Conservation (phyloP, 2,888 invertebrate species). For the Bhutanitis thaidina region DNA sequence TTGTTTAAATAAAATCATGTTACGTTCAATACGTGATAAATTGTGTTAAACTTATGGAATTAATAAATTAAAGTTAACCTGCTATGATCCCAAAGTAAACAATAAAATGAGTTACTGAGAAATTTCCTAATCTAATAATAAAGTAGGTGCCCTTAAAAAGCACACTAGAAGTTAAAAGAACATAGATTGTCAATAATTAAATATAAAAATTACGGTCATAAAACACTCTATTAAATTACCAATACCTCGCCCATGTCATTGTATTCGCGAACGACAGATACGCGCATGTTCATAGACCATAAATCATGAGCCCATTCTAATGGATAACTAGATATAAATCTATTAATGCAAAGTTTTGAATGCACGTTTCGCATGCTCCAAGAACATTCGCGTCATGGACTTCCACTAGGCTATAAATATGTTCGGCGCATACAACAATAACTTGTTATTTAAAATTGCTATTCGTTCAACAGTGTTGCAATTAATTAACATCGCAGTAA, state of each 20-base stretch:
- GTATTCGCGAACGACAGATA: conserved; percentile 9
- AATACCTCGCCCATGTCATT: conserved; percentile 9
- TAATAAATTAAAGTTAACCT: no score
- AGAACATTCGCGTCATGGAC: conserved; percentile 38
- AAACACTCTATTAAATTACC: conserved; percentile 4
- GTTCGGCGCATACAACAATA: conserved; percentile 21
- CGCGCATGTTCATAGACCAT: conserved; percentile 52
- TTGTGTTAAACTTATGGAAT: no score
- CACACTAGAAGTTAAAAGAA: no score
- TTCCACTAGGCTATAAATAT: conserved; percentile 29
- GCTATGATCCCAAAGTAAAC: no score
- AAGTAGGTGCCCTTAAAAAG: no score
- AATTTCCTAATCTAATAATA: no score
- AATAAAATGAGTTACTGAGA: no score
- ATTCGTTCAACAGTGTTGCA: conserved; percentile 11
- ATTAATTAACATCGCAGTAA: conserved; percentile 7
- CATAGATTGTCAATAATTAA: no score
- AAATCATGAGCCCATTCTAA: conserved; percentile 59
- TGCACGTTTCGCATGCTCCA: conserved; percentile 67
- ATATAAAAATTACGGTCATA: no score
- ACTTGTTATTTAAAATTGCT: conserved; percentile 16
- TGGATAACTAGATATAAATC: conserved; percentile 68
- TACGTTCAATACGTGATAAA: no score
- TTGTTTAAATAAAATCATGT: no score
- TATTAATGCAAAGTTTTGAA: conserved; percentile 73